These are phyloP conservation scores for Scaptomyza tumidula DNA, from an alignment of 2,888 invertebrate species.

Conservation along the genomic window DNA sequence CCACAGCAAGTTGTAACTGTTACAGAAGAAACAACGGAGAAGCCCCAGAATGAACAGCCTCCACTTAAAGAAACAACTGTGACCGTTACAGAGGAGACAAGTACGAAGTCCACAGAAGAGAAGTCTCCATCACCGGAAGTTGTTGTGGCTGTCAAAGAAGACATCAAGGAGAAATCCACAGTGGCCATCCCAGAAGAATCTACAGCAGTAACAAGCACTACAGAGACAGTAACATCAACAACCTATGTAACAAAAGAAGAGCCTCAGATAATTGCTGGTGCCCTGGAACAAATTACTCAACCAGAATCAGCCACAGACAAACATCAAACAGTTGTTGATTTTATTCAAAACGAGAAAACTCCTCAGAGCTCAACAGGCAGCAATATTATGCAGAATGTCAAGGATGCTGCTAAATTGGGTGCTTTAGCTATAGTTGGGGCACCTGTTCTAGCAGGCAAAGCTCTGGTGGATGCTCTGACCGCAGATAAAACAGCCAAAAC, in stretches of 20 bases:
- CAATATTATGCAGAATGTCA: slow-evolving; percentile 73
- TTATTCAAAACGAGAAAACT: slow-evolving; percentile 65
- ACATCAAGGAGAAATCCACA: slow-evolving; percentile 9
- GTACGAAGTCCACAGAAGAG: slow-evolving; percentile 11
- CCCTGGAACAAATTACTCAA: slow-evolving; percentile 31
- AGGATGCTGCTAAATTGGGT: slow-evolving; percentile 93
- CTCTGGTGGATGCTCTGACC: slow-evolving; percentile 92
- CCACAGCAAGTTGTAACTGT: slow-evolving; percentile 33
- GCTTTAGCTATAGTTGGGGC: slow-evolving; percentile 94
- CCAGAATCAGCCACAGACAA: slow-evolving; percentile 29
- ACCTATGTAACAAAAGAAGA: slow-evolving; percentile 29
- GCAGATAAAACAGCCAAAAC: slow-evolving; percentile 80
- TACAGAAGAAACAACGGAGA: slow-evolving; percentile 21
- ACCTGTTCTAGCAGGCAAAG: slow-evolving; percentile 95
- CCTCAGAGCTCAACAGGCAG: slow-evolving; percentile 28
- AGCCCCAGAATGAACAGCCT: neutral
- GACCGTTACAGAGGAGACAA: slow-evolving; percentile 15
- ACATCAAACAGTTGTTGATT: slow-evolving; percentile 66
- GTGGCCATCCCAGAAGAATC: slow-evolving; percentile 15
- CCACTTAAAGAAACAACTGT: slow-evolving; percentile 1
- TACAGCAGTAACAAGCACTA: slow-evolving; percentile 16
- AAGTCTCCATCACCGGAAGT: slow-evolving; percentile 1
- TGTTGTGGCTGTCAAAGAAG: slow-evolving; percentile 12
- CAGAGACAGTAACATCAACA: slow-evolving; percentile 41
- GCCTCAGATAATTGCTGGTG: slow-evolving; percentile 29